Evolutionary conservation across 2,888 invertebrate genomes (phyloP), one percentile per base, ranked within the genome.

Genomic region (Tetramorium bicarinatum): DNA sequence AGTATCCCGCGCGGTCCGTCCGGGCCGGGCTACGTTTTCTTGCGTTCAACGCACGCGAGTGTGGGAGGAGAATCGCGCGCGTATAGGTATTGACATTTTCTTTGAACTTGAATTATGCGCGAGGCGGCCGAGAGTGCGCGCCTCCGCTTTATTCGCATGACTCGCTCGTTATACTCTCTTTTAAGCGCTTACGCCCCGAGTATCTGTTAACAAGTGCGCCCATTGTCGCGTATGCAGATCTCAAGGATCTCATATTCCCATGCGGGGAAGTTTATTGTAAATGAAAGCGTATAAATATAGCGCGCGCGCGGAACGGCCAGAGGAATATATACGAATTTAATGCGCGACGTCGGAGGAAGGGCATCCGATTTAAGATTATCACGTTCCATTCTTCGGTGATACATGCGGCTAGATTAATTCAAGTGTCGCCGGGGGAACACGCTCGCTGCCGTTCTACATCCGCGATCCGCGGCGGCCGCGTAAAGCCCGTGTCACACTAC

Each of bases 51-150:
- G 52, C 25, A 38, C 25, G 38, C 54, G 54, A 72, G 47, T 76
- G 66, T 66, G 66, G 38, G 62, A 38, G 66, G 47, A 13, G 66
- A 47, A 13, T 49, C 79, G 47, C 25, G 59, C 34, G 47, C 18
- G 38, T 44, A 15, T 47, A 47, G 74, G n/a, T 80, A 80, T 72
- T 61, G 79, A 80, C 74, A 59, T 69, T 79, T 79, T 79, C 79
- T 79, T 61, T 69, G 74, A 80, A 80, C 74, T 79, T 80, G 79
- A 80, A 80, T 74, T 80, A 80, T 80, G 79, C 38, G n/a, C 74
- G 6, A 29, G 41, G 77, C 77, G 41, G 66, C 54, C 29, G 29
- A n/a, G 25, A 54, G 54, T 77, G n/a, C 59, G 74, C 56, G 74
- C 79, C 79, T 59, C 74, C 59, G 74, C 74, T 72, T 79, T 72